phyloP scores from a whole-genome alignment of 2,113 vertebrate genomes.

The Stigmatopora argus region DNA sequence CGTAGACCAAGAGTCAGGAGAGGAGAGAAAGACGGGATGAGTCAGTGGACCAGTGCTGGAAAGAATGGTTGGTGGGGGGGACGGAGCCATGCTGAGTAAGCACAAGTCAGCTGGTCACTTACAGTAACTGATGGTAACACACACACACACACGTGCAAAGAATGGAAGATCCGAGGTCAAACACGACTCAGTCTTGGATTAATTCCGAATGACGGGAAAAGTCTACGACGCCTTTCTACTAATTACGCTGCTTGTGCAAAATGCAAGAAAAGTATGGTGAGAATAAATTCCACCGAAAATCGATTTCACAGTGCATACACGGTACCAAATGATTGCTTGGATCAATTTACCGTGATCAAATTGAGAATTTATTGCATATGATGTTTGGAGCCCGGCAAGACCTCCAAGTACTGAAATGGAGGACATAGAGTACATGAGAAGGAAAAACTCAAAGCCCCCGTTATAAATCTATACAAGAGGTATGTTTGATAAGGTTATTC shows the following conservation, averaged over 20 bases:
- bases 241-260: neutral
- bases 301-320: neutral
- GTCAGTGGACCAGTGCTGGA: conserved; percentile 48
- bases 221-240: no score
- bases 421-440: neutral
- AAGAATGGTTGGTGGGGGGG: conserved; percentile 42
- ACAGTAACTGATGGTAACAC: conserved; percentile 52
- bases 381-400: neutral
- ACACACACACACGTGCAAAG: conserved; percentile 14
- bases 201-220: neutral
- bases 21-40: conserved; percentile 46
- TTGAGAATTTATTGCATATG: neutral
- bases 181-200: neutral
- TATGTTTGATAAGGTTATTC: conserved; percentile 1
- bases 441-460: neutral
- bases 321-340: neutral
- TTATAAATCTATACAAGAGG: neutral
- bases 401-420: neutral
- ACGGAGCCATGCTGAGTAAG: conserved; percentile 58
- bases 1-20: conserved; percentile 21
- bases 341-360: neutral
- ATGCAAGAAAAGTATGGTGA: neutral
- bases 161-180: neutral
- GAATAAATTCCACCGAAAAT: neutral
- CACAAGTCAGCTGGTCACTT: conserved; percentile 39